phyloP scores from a whole-genome alignment of 2,113 vertebrate genomes.

The Aepyceros melampus region DNA sequence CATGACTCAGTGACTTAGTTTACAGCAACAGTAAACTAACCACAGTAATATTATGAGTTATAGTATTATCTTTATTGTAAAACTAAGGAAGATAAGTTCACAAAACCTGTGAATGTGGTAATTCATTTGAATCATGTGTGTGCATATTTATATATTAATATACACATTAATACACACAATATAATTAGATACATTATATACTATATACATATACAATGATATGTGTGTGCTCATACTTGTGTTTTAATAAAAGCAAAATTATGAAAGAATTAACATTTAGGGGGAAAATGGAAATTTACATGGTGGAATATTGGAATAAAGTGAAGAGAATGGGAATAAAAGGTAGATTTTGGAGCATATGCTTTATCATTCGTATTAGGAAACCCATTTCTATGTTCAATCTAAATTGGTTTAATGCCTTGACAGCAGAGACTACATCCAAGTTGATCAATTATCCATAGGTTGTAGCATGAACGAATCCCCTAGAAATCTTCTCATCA shows the following conservation, averaged over 20 bases:
- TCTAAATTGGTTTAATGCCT: neutral
- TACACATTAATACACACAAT: neutral
- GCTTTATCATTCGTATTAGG: neutral
- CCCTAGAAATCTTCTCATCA: neutral
- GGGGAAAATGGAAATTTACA: neutral
- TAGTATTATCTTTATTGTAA: neutral
- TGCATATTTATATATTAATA: neutral
- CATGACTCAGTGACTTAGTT: neutral
- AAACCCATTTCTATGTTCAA: neutral
- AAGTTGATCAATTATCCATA: neutral
- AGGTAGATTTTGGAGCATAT: neutral
- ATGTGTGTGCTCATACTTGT: neutral
- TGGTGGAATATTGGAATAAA: neutral
- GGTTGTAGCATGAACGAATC: neutral
- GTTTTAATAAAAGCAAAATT: neutral
- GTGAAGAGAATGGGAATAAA: neutral
- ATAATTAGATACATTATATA: neutral
- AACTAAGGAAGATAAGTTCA: neutral
- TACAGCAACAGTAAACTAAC: neutral
- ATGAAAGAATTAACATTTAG: neutral
- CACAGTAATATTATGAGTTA: neutral
- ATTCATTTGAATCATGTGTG: neutral
- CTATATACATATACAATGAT: neutral
- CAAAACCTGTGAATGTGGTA: neutral
- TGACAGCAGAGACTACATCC: neutral